Base-by-base conservation (phyloP, 2,797 vertebrate species). In the Numenius phaeopus region DNA sequence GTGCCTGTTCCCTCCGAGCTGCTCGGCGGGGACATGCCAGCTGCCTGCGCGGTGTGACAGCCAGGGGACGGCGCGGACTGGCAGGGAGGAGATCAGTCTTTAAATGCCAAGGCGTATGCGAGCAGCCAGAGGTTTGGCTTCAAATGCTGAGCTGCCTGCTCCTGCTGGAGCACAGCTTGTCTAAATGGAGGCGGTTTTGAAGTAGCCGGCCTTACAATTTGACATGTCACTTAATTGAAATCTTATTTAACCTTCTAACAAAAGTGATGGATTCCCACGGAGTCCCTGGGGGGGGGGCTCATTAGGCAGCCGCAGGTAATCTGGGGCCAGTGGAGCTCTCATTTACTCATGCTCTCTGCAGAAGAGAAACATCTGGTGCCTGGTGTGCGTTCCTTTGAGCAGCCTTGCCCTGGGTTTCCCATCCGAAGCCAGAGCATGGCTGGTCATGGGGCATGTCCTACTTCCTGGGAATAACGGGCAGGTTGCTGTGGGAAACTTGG, bases 341-440 rank as follows among this genome's bases (percentile, higher is more conserved):
- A 0, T 13, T 58, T n/a, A 0, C 65, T 46, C 10, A 0, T 1
- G 19, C 40, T 26, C 58, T 6, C 6, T 3, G 9, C 34, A 13
- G 42, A 17, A 39, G 61, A 37, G 61, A 52, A 88, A 58, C 39
- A 20, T 30, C 64, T 34, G 81, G 52, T 10, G 34, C 24, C 77
- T 20, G 19, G 7, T 1, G 44, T 13, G 52, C 0, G 2, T 15
- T 24, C 6, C 42, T 34, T 8, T 10, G 46, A 26, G 4, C 40
- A 46, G 58, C 82, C 44, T 22, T 19, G 16, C 27, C 71, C 77
- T 3, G 23, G 20, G 2, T 50, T 59, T 75, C 46, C 76, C 9
- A 7, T 44, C 71, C 16, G 0, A 26, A 75, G 32, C 6, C 9
- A 4, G 30, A 49, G 79, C 6, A 0, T 22, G 90, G 37, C 70